Percentiles rank a stretch among this genome's conserved stretches.
phyloP scores from a whole-genome alignment of 2,888 invertebrate species.

The Platerodrilus igneus region DNA sequence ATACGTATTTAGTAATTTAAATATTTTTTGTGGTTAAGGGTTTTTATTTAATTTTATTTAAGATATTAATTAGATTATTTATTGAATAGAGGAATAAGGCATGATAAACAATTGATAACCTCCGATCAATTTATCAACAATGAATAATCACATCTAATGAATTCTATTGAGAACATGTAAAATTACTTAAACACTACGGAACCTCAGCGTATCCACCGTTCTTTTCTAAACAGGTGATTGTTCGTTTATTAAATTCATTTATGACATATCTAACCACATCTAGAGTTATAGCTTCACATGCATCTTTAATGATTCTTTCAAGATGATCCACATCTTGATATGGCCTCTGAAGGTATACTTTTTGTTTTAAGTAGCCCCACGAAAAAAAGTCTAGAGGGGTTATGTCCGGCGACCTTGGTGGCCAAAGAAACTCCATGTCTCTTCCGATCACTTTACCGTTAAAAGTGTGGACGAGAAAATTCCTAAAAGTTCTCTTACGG shows the following conservation, averaged over 20 bases:
- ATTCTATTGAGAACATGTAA: too few species aligned
- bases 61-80: too few species aligned
- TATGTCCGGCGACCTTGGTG: conserved; percentile 2
- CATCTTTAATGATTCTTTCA: conserved; percentile 6
- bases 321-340: conserved; percentile 12
- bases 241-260: neutral
- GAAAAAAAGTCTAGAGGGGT: conserved; percentile 5
- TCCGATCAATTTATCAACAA: too few species aligned
- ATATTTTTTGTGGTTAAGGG: too few species aligned
- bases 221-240: conserved; percentile 3
- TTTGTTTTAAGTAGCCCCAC: conserved; percentile 11
- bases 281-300: conserved; percentile 7
- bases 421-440: neutral
- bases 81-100: too few species aligned
- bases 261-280: neutral
- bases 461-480: conserved; percentile 4
- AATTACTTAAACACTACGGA: too few species aligned
- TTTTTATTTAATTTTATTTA: too few species aligned
- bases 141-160: too few species aligned
- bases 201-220: neutral
- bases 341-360: conserved; percentile 9
- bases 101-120: too few species aligned
- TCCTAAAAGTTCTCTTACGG: conserved; percentile 4
- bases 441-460: neutral
- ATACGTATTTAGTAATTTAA: too few species aligned